Evolutionary conservation across 1,140 invertebrate genomes (phyloP).

Genomic region (Magallana angulata): DNA sequence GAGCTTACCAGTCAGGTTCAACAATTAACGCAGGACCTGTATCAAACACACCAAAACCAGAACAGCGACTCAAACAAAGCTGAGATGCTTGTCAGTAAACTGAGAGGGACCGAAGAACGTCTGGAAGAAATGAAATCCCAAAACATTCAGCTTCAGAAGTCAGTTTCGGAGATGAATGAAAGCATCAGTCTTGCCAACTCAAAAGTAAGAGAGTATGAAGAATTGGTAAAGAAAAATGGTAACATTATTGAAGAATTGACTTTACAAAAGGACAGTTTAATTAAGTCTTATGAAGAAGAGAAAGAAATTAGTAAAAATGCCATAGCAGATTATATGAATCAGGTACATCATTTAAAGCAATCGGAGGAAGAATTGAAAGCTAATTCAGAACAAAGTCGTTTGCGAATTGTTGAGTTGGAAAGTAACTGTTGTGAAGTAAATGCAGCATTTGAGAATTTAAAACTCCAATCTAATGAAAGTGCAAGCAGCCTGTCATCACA

Average conservation of each 20-base stretch:
- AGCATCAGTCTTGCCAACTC: neutral
- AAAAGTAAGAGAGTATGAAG: neutral
- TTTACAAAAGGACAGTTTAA: neutral
- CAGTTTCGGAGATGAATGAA: neutral
- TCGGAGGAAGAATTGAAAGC: neutral
- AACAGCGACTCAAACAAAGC: neutral
- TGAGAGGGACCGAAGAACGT: neutral
- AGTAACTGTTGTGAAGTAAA: neutral
- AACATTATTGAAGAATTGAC: neutral
- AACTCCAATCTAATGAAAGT: neutral
- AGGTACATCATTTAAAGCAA: neutral
- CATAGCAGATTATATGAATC: neutral
- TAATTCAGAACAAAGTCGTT: neutral
- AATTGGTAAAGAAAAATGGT: slow-evolving; percentile 22
- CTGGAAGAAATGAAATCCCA: neutral
- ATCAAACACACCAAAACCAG: neutral
- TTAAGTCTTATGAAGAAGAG: neutral
- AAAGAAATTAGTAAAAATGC: neutral
- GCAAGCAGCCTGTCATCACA: neutral
- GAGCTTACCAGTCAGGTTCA: neutral
- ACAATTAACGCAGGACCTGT: neutral
- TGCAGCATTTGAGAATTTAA: neutral
- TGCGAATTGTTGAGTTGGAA: neutral
- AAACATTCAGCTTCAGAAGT: neutral
- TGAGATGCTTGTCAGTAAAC: neutral